Base-by-base conservation (phyloP, 2,797 vertebrate species). In the Pachyuromys duprasi region DNA sequence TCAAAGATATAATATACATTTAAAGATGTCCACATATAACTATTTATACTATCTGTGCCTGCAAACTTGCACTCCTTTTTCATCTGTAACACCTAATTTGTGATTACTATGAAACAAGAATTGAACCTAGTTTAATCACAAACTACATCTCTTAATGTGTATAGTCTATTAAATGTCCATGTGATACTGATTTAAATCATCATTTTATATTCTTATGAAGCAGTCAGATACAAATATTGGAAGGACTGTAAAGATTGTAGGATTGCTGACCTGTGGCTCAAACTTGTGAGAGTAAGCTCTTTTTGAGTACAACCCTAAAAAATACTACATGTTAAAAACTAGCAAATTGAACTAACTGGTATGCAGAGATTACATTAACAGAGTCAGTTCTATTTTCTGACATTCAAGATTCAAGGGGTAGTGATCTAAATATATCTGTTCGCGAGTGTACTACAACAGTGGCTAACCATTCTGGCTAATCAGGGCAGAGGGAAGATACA, bases 1-100 rank as follows among this genome's bases (percentile, higher is more conserved):
- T 90, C 69, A 82, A 90, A 96, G 36, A 81, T 49, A 81, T 26
- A 13, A 79, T 14, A 86, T 11, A 79, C 24, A 75, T 89, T 93
- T 90, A 90, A 80, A 83, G 8, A 63, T 81, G 28, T 91, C 8
- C 20, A 63, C 22, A 24, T 70, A 5, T 67, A 94, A 57, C 26
- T 82, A 79, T 26, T 74, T 4, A 86, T 67, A 31, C 39, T 81
- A 60, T 31, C 74, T 86, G 45, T 13, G 5, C 76, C 82, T 91
- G 45, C 1, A 18, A 62, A 49, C 45, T 92, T 89, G 87, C 22
- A 72, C 62, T 57, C 76, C 8, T 49, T 57, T 26, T 74, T 36
- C 87, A 84, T 63, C 60, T 94, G 62, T 65, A 39, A 57, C 33
- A 89, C 15, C 80, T 89, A 90, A 6, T 79, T 87, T 90, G 65